Evolutionary conservation across 1,140 invertebrate species (phyloP).

Genomic region (Latrodectus geometricus): DNA sequence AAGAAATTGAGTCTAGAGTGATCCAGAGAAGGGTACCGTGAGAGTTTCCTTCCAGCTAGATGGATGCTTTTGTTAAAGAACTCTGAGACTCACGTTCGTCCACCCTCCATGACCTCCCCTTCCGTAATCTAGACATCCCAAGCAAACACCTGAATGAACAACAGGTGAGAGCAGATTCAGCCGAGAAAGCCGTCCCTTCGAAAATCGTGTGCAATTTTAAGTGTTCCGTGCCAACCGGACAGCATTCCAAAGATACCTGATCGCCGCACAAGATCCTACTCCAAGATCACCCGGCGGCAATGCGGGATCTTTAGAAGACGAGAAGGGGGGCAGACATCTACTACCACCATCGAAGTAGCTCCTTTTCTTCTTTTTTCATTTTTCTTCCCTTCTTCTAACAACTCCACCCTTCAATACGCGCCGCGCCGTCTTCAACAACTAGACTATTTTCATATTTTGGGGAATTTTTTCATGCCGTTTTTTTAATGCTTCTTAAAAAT

Average conservation of each 20-base stretch:
- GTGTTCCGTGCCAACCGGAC: neutral
- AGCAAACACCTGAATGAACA: neutral
- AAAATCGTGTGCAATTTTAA: neutral
- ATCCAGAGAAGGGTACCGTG: too few relatives aligned
- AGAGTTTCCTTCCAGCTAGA: too few relatives aligned
- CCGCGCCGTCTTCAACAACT: too few relatives aligned
- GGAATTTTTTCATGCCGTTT: neutral
- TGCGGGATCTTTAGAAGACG: slow-evolving; percentile 2
- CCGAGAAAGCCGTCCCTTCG: neutral
- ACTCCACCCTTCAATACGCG: neutral
- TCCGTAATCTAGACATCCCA: neutral
- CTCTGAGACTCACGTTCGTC: too few relatives aligned
- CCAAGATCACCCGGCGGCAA: neutral
- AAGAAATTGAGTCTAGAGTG: too few relatives aligned
- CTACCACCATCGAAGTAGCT: slow-evolving; percentile 5
- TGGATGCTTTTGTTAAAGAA: too few relatives aligned
- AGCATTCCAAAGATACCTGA: slow-evolving; percentile 1
- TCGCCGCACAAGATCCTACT: neutral
- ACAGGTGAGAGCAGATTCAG: neutral
- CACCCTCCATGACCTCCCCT: neutral
- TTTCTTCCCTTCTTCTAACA: neutral
- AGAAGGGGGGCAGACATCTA: neutral
- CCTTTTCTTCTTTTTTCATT: neutral
- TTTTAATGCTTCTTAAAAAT: neutral
- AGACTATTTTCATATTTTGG: neutral